Conservation (phyloP, 2,797 vertebrate genomes). For the Karalla daura region DNA sequence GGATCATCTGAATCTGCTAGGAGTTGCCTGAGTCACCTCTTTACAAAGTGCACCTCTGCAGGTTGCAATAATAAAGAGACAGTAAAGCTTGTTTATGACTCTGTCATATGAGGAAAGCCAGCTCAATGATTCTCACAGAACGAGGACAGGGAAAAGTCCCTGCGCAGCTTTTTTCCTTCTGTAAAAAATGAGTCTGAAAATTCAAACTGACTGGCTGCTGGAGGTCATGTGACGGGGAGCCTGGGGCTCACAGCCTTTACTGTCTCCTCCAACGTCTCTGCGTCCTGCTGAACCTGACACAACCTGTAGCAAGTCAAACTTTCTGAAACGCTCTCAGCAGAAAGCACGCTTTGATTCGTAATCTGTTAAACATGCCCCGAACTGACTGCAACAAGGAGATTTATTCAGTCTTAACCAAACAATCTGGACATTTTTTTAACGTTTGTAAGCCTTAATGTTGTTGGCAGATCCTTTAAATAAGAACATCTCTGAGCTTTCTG, state of each 20-base stretch:
- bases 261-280: neutral
- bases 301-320: neutral
- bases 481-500: too few species aligned
- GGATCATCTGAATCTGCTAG: neutral
- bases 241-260: neutral
- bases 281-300: neutral
- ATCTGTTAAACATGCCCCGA: neutral
- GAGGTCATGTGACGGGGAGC: constrained; percentile 21
- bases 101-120: too few species aligned
- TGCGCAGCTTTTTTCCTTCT: constrained; percentile 3
- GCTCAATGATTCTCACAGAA: too few species aligned
- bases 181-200: neutral
- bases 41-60: too few species aligned
- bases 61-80: too few species aligned
- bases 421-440: too few species aligned
- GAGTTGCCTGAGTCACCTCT: neutral
- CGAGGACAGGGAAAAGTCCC: neutral
- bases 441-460: too few species aligned
- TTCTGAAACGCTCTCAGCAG: neutral
- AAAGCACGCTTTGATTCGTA: neutral
- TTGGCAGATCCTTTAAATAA: too few species aligned
- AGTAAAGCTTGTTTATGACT: constrained; percentile 16
- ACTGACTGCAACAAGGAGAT: too few species aligned
- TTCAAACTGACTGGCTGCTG: constrained; percentile 18
- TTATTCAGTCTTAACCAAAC: too few species aligned